Percentiles rank a stretch among this genome's conserved stretches.
Evolutionary conservation across 2,797 vertebrate genomes (phyloP).

Genomic region (Merluccius polli): DNA sequence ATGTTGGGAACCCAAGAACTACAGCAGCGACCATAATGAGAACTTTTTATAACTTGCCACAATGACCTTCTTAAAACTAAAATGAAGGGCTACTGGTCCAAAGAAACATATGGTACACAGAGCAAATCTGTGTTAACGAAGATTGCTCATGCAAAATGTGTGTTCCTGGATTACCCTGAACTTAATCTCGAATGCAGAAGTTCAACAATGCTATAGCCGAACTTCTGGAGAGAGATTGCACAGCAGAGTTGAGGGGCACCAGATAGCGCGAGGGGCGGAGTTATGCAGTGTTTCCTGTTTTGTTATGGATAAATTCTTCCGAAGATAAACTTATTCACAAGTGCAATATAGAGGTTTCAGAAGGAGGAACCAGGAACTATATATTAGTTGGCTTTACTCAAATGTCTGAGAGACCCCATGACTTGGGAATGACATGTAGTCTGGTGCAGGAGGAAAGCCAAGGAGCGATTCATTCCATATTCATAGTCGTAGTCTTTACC

Average conservation of each 20-base stretch:
- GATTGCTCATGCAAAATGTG: not conserved
- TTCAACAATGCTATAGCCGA: no score
- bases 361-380: not conserved
- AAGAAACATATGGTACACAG: not conserved
- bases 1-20: constrained; percentile 17
- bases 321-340: no score
- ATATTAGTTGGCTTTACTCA: not conserved
- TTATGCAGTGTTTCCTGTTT: no score
- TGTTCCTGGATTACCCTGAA: constrained; percentile 1
- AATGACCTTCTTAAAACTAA: constrained; percentile 1
- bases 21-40: constrained; percentile 37
- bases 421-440: not conserved
- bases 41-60: constrained; percentile 27
- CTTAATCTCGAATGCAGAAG: no score
- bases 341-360: no score
- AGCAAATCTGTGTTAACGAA: not conserved
- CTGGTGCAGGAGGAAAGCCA: no score
- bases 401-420: not conserved
- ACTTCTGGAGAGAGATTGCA: no score
- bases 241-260: no score
- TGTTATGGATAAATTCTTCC: no score
- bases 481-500: constrained; percentile 71
- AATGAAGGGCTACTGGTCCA: not conserved
- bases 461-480: not conserved
- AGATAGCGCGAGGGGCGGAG: no score